phyloP scores from a whole-genome alignment of 2,113 vertebrate genomes.

The Mirza zaza region DNA sequence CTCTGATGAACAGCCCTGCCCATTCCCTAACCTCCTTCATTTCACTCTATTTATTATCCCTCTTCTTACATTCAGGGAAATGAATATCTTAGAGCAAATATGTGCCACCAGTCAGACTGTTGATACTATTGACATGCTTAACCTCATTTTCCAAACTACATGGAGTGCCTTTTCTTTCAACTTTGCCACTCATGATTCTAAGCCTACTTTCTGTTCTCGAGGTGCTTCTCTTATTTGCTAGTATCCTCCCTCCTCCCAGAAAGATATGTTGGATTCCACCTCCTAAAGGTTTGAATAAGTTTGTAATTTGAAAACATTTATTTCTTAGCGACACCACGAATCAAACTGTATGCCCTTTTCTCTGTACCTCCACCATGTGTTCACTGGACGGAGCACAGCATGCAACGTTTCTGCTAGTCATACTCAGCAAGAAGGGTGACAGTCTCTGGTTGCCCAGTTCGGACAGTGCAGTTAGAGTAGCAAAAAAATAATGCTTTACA shows the following conservation, averaged over 20 bases:
- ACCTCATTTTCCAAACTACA: neutral
- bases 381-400: neutral
- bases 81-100: neutral
- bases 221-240: neutral
- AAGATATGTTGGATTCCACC: neutral
- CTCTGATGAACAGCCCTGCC: no score
- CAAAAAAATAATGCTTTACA: neutral
- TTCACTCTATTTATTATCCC: no score
- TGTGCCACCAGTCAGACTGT: neutral
- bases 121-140: no score
- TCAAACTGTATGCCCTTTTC: neutral
- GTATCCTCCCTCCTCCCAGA: neutral
- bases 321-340: neutral
- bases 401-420: neutral
- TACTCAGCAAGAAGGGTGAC: rapidly evolving
- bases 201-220: neutral
- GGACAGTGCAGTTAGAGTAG: neutral
- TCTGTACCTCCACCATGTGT: no score
- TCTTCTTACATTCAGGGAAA: neutral
- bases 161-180: neutral
- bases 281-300: neutral
- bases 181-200: neutral
- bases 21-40: neutral
- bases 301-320: neutral
- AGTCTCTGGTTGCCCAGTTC: neutral